Conservation (phyloP, 1,140 invertebrate genomes). For the Pissodes strobi region DNA sequence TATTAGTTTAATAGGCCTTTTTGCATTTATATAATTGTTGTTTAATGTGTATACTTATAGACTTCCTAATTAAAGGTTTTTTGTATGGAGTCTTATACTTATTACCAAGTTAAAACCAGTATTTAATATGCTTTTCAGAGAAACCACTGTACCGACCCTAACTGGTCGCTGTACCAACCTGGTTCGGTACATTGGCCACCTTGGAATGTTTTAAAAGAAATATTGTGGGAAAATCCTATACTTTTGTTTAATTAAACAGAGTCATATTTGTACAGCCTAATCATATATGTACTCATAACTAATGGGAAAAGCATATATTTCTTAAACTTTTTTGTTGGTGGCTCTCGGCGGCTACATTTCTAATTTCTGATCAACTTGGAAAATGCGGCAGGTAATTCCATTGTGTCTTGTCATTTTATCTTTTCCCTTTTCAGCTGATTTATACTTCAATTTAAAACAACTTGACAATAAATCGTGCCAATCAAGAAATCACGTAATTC, state of each 20-base stretch:
- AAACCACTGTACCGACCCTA: slow-evolving; percentile 7
- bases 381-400: too few species aligned
- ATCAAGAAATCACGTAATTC: too few species aligned
- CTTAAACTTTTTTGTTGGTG: background rate
- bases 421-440: too few species aligned
- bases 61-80: slow-evolving; percentile 6
- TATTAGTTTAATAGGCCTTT: slow-evolving; percentile 10
- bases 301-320: slow-evolving; percentile 1
- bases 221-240: background rate
- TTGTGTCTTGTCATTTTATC: too few species aligned
- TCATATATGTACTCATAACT: background rate
- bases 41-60: slow-evolving; percentile 3
- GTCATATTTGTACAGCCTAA: slow-evolving; percentile 4
- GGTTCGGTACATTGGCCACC: background rate
- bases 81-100: too few species aligned
- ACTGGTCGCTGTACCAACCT: too few species aligned
- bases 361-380: too few species aligned
- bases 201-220: background rate
- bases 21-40: slow-evolving; percentile 6
- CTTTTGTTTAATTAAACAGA: slow-evolving; percentile 5
- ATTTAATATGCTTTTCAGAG: background rate
- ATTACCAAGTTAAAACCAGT: background rate
- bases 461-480: too few species aligned
- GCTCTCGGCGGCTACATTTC: background rate
- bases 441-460: too few species aligned